Conservation (phyloP, 1,140 invertebrate genomes). For the Tetragnatha versicolor region DNA sequence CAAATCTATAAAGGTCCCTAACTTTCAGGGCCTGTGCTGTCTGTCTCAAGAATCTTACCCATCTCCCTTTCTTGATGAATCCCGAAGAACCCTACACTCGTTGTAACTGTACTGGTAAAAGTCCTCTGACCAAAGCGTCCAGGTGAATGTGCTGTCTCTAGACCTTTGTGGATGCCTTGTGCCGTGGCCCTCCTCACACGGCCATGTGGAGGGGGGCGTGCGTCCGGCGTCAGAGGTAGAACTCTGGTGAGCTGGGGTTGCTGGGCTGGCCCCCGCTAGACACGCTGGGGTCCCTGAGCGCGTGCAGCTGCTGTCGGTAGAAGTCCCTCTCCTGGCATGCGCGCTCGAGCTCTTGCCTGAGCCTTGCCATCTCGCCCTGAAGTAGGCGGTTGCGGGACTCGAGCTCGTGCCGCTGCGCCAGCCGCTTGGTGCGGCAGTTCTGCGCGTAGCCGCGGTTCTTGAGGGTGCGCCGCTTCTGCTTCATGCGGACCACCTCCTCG, state of each 20-base stretch:
- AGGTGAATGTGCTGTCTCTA: too few relatives aligned
- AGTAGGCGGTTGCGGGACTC: slow-evolving; percentile 84
- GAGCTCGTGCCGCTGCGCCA: slow-evolving; percentile 85
- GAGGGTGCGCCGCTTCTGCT: slow-evolving; percentile 94
- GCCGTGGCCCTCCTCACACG: neutral
- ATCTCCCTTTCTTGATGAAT: too few relatives aligned
- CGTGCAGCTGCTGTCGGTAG: slow-evolving; percentile 52
- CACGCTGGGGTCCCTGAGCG: slow-evolving; percentile 42
- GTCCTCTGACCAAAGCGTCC: too few relatives aligned
- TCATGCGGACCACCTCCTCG: slow-evolving; percentile 88
- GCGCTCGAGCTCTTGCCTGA: slow-evolving; percentile 72
- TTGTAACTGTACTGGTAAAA: too few relatives aligned
- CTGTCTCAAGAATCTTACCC: too few relatives aligned
- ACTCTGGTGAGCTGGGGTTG: slow-evolving; percentile 61
- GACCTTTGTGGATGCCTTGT: neutral
- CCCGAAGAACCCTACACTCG: too few relatives aligned
- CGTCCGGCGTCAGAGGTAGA: slow-evolving; percentile 56
- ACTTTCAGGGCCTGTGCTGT: too few relatives aligned
- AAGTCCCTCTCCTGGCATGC: slow-evolving; percentile 56
- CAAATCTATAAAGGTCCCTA: too few relatives aligned
- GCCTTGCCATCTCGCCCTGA: slow-evolving; percentile 75
- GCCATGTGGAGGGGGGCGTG: neutral
- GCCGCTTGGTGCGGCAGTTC: slow-evolving; percentile 91
- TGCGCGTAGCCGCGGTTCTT: slow-evolving; percentile 99
- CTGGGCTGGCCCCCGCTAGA: slow-evolving; percentile 54